Evolutionary conservation across 2,888 invertebrate species (phyloP).

Genomic region (Hartigia nigra): DNA sequence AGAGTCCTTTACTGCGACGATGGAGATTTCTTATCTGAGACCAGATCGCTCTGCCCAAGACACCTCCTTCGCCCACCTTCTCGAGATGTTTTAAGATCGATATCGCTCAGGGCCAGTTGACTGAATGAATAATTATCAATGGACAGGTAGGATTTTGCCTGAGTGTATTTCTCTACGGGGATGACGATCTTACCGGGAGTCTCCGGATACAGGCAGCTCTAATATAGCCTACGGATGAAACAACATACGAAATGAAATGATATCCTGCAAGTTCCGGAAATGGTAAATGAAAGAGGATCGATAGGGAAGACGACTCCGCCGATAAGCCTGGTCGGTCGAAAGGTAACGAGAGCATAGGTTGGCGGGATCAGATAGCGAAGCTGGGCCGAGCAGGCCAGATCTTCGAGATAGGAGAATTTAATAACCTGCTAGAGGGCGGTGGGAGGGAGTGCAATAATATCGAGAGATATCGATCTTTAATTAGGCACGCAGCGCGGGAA

Average conservation of each 20-base stretch:
- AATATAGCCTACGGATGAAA: not conserved
- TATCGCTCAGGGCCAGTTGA: slow-evolving; percentile 48
- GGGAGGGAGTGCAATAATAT: slow-evolving; percentile 63
- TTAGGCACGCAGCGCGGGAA: slow-evolving; percentile 66
- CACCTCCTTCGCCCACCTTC: slow-evolving; percentile 52
- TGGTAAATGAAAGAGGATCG: not conserved
- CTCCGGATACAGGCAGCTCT: not conserved
- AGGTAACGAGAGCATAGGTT: slow-evolving; percentile 56
- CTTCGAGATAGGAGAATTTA: slow-evolving; percentile 63
- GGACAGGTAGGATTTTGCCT: slow-evolving; percentile 28
- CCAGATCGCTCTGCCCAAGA: slow-evolving; percentile 26
- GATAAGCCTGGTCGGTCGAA: slow-evolving; percentile 29
- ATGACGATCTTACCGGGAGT: not conserved
- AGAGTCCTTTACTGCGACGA: slow-evolving; percentile 30
- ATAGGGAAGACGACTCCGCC: not conserved
- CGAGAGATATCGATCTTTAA: slow-evolving; percentile 66
- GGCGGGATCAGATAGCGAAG: slow-evolving; percentile 55
- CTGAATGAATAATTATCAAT: slow-evolving; percentile 60
- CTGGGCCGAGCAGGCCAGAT: slow-evolving; percentile 60
- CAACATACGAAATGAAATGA: not conserved
- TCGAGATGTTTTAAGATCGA: slow-evolving; percentile 53
- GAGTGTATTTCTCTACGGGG: not conserved
- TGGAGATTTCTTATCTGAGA: slow-evolving; percentile 53
- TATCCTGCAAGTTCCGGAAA: not conserved
- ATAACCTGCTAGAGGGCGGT: slow-evolving; percentile 58